phyloP scores from a whole-genome alignment of 2,888 invertebrate species.

The Pediacus dermestoides region DNA sequence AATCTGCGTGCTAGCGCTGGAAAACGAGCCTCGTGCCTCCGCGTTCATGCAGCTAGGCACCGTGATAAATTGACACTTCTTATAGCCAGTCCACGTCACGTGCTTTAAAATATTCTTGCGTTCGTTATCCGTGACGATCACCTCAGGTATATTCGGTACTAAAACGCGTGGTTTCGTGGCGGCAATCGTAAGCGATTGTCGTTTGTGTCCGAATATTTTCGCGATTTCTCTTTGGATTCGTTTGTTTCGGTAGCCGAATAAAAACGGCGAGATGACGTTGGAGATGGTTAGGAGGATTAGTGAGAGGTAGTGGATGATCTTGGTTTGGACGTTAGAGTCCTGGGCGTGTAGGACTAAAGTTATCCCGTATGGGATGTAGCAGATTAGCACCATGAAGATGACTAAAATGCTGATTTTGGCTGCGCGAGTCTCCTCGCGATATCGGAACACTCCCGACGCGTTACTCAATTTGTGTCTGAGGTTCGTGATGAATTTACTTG shows the following conservation, averaged over 20 bases:
- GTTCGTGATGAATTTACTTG: conserved; percentile 65
- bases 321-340: conserved; percentile 37
- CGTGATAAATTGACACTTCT: conserved; percentile 46
- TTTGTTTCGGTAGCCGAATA: conserved; percentile 73
- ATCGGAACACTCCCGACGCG: conserved; percentile 77
- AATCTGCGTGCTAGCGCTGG: conserved; percentile 49
- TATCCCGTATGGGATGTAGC: conserved; percentile 52
- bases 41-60: conserved; percentile 45
- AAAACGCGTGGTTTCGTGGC: conserved; percentile 12
- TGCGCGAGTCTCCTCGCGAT: conserved; percentile 84
- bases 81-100: conserved; percentile 42
- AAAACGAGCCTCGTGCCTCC: conserved; percentile 47
- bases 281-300: conserved; percentile 60
- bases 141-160: conserved; percentile 37
- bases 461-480: conserved; percentile 78
- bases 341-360: conserved; percentile 42
- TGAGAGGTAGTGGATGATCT: conserved; percentile 53
- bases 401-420: conserved; percentile 81
- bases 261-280: conserved; percentile 65
- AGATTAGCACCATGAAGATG: conserved; percentile 61
- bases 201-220: conserved; percentile 49
- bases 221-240: conserved; percentile 59
- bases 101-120: conserved; percentile 46
- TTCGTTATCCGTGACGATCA: conserved; percentile 42
- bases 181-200: no score